Conservation (phyloP, 2,113 vertebrate genomes). For the Pelusios castaneus region DNA sequence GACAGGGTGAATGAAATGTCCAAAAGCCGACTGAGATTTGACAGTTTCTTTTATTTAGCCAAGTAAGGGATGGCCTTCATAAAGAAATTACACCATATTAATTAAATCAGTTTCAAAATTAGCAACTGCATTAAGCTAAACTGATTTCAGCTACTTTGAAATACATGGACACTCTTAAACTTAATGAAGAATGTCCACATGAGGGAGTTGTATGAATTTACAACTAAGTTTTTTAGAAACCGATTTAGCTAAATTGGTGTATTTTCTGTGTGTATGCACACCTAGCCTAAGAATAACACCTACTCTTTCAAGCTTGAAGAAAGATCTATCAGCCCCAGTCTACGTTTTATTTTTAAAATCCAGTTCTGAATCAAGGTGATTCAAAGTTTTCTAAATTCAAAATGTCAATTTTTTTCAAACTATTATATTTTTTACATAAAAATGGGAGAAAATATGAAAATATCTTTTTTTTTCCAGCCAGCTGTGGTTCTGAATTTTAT, state of each 20-base stretch:
- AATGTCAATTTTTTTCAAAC: not conserved
- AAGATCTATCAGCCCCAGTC: not conserved
- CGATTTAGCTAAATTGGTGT: not conserved
- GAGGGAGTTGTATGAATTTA: not conserved
- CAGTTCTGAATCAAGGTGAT: not conserved
- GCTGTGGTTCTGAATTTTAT: not conserved
- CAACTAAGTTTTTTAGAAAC: not conserved
- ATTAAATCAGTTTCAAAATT: not conserved
- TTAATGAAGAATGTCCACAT: not conserved
- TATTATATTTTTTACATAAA: not conserved
- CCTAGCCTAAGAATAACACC: not conserved
- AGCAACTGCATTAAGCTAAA: not conserved
- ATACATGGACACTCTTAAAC: not conserved
- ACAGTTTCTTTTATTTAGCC: not conserved
- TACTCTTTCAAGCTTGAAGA: not conserved
- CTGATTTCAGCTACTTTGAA: not conserved
- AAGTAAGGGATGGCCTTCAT: not conserved
- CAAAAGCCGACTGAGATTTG: not conserved
- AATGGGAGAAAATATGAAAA: not conserved
- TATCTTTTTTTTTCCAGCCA: not conserved
- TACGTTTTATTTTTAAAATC: not conserved
- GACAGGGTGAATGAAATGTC: not conserved
- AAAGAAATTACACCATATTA: not conserved
- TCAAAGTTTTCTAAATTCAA: not conserved
- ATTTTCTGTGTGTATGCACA: not conserved